Evolutionary conservation across 1,140 invertebrate genomes (phyloP).

Genomic region (Galendromus occidentalis): DNA sequence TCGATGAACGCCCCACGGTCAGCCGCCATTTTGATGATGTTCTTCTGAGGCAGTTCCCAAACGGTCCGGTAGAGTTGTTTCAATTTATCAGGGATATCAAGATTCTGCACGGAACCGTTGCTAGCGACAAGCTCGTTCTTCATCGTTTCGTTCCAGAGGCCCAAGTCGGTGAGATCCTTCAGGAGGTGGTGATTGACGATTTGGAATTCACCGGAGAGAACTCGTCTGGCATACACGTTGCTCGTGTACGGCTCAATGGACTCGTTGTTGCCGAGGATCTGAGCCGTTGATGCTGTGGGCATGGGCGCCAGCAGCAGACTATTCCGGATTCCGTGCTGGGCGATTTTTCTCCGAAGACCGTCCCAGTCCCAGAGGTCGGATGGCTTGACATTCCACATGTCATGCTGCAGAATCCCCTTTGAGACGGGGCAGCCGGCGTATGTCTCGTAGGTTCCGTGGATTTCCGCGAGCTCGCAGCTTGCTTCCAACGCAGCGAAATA

Average conservation of each 20-base stretch:
- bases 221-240: slow-evolving; percentile 84
- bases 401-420: slow-evolving; percentile 88
- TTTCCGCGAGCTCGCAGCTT: slow-evolving; percentile 80
- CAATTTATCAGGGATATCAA: slow-evolving; percentile 72
- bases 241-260: slow-evolving; percentile 95
- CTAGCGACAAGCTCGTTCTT: slow-evolving; percentile 79
- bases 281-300: slow-evolving; percentile 97
- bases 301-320: slow-evolving; percentile 87
- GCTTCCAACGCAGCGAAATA: slow-evolving; percentile 93
- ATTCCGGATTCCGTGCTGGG: slow-evolving; percentile 75
- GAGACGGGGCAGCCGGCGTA: slow-evolving; percentile 78
- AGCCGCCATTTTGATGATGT: slow-evolving; percentile 86
- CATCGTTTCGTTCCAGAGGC: slow-evolving; percentile 89
- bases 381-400: slow-evolving; percentile 91
- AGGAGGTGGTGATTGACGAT: slow-evolving; percentile 92
- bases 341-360: slow-evolving; percentile 61
- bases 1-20: slow-evolving; percentile 95
- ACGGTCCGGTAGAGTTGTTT: slow-evolving; percentile 90
- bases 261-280: slow-evolving; percentile 97
- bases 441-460: slow-evolving; percentile 66
- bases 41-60: slow-evolving; percentile 93
- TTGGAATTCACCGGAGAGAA: slow-evolving; percentile 71
- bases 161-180: slow-evolving; percentile 68
- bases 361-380: slow-evolving; percentile 76
- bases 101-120: slow-evolving; percentile 82